Evolutionary conservation across 23 tunicate genomes (phyloP).

Genomic region (Trididemnum clinides): DNA sequence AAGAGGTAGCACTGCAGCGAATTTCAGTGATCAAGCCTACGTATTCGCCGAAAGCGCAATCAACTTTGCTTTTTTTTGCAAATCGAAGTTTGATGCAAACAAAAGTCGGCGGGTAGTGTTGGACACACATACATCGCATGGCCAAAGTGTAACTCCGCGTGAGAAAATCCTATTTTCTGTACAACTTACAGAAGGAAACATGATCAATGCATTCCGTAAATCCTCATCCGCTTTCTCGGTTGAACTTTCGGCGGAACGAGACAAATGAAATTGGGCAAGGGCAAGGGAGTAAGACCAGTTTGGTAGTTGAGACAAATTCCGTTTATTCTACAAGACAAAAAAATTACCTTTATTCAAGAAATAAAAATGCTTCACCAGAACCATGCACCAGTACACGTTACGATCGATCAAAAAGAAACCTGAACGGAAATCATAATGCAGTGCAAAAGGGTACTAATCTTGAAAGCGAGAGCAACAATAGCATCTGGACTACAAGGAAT

Average conservation of each 20-base stretch:
- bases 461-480: too few relatives aligned
- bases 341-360: background rate
- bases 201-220: constrained; percentile 66
- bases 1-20: too few relatives aligned
- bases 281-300: constrained; percentile 87
- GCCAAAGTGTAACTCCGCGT: background rate
- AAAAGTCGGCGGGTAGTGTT: background rate
- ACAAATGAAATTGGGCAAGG: constrained; percentile 56
- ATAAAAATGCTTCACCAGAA: background rate
- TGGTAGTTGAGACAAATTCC: constrained; percentile 74
- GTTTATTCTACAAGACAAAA: constrained; percentile 20
- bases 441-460: too few relatives aligned
- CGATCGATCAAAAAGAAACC: too few relatives aligned
- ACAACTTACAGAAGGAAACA: constrained; percentile 84
- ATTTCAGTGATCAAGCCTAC: too few relatives aligned
- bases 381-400: background rate
- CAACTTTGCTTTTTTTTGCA: too few relatives aligned
- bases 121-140: too few relatives aligned
- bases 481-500: too few relatives aligned
- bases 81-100: background rate
- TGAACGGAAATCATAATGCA: too few relatives aligned
- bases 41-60: too few relatives aligned
- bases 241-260: background rate
- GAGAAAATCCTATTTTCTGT: background rate
- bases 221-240: constrained; percentile 44